phyloP scores from a whole-genome alignment of 2,113 vertebrate species.

The Podiceps cristatus region DNA sequence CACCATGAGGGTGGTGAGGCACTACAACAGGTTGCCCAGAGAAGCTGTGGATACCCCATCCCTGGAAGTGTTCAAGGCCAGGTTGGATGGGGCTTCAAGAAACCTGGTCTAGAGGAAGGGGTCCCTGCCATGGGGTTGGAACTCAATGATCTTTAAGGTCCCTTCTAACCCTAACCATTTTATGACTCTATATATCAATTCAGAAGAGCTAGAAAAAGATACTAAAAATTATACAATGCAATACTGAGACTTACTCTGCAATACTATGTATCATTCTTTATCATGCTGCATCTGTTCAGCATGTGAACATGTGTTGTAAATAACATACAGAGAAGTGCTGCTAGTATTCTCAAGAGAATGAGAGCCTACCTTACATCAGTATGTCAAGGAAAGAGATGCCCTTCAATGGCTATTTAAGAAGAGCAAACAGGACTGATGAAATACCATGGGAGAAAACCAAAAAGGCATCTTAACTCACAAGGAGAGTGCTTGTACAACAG shows the following conservation, averaged over 20 bases:
- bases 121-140: too few species aligned
- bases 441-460: background rate
- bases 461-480: background rate
- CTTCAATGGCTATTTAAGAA: background rate
- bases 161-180: too few species aligned
- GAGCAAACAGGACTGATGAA: background rate
- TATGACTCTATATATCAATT: background rate
- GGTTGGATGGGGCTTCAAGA: too few species aligned
- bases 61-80: too few species aligned
- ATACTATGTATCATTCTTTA: background rate
- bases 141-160: too few species aligned
- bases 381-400: background rate
- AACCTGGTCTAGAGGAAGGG: too few species aligned
- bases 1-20: too few species aligned
- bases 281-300: accelerated
- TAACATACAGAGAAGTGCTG: background rate
- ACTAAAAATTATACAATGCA: background rate
- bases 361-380: background rate
- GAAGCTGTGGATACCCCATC: too few species aligned
- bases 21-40: too few species aligned
- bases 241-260: background rate
- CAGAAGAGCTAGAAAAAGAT: background rate
- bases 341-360: background rate
- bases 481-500: background rate
- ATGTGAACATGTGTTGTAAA: background rate